Conservation (phyloP, 2,113 vertebrate genomes). For the Miniopterus natalensis region DNA sequence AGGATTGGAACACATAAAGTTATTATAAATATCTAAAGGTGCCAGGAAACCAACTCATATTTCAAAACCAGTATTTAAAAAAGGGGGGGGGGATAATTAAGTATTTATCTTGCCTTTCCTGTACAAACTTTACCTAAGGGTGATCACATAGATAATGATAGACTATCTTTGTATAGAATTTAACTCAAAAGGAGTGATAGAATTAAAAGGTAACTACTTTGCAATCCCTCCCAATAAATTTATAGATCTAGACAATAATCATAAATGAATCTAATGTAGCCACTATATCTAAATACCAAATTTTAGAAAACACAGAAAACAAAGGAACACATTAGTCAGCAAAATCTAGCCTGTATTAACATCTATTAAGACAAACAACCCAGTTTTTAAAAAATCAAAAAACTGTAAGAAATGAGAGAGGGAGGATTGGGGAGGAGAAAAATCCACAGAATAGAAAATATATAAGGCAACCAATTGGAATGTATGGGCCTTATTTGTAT, state of each 20-base stretch:
- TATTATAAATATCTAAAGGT: slow-evolving; percentile 15
- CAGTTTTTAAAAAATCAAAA: not conserved
- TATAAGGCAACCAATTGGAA: not conserved
- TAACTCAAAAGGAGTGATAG: slow-evolving; percentile 10
- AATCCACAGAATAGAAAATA: not conserved
- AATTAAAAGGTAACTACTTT: slow-evolving; percentile 41
- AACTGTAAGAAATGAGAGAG: not conserved
- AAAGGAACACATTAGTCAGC: not conserved
- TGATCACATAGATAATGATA: not conserved
- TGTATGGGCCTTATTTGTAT: not conserved
- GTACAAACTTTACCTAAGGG: not conserved
- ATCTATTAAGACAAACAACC: not conserved
- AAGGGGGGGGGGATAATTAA: not conserved
- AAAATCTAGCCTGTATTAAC: not conserved
- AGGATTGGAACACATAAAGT: not conserved
- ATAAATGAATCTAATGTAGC: slow-evolving; percentile 14
- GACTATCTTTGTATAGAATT: slow-evolving; percentile 30
- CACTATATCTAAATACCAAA: slow-evolving; percentile 8
- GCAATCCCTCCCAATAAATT: not conserved
- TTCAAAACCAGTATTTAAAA: not conserved
- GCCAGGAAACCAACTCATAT: not conserved
- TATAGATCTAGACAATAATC: not conserved
- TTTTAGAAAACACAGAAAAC: slow-evolving; percentile 1
- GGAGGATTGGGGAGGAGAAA: not conserved
- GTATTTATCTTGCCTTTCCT: slow-evolving; percentile 40